Evolutionary conservation across 1,140 invertebrate genomes (phyloP).

Genomic region (Ceratina australensis): DNA sequence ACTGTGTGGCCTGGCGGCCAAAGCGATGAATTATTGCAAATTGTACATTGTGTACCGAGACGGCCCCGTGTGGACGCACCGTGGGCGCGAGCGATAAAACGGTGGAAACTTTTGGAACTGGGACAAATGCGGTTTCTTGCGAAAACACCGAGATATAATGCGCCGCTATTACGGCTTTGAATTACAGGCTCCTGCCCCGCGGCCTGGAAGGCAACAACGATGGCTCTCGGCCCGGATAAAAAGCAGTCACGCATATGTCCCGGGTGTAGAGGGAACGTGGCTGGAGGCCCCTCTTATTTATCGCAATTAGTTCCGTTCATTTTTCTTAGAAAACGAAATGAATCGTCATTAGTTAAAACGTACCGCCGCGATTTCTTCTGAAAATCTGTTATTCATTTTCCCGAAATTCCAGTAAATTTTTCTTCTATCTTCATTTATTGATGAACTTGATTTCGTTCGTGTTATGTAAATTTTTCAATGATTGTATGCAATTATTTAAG

Average conservation of each 20-base stretch:
- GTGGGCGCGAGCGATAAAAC: slow-evolving; percentile 32
- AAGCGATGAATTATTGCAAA: slow-evolving; percentile 44
- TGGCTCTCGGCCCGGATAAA: slow-evolving; percentile 25
- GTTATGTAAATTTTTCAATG: too few species aligned
- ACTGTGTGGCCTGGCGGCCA: not conserved
- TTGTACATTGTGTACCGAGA: slow-evolving; percentile 33
- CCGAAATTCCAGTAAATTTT: too few species aligned
- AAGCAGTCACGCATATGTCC: slow-evolving; percentile 30
- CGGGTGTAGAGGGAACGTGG: not conserved
- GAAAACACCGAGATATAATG: slow-evolving; percentile 44
- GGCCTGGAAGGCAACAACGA: slow-evolving; percentile 9
- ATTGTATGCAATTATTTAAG: too few species aligned
- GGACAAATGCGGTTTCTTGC: slow-evolving; percentile 49
- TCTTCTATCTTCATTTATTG: too few species aligned
- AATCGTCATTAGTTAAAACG: slow-evolving; percentile 19
- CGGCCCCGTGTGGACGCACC: not conserved
- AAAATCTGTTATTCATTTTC: too few species aligned
- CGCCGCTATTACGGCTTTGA: slow-evolving; percentile 33
- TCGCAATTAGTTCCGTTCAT: slow-evolving; percentile 37
- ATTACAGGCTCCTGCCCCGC: slow-evolving; percentile 30
- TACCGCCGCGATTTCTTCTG: not conserved
- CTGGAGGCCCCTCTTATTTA: slow-evolving; percentile 21
- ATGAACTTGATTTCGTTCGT: too few species aligned
- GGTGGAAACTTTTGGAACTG: slow-evolving; percentile 44
- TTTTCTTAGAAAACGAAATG: slow-evolving; percentile 20